Evolutionary conservation across 2,797 vertebrate species (phyloP).

Genomic region (Acanthurus leucopareius): DNA sequence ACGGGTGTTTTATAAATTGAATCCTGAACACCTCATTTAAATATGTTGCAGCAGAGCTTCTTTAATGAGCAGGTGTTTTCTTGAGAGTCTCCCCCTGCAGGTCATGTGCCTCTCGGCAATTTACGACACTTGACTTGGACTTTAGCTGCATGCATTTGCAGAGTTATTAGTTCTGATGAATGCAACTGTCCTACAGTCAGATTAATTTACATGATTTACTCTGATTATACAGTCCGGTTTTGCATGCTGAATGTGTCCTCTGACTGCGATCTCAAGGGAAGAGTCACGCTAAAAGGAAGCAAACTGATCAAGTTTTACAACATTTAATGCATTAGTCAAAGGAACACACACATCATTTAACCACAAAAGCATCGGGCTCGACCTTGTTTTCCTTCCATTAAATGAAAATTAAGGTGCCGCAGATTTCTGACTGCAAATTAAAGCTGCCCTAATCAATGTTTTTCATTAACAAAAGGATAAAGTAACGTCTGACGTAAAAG

Average conservation of each 20-base stretch:
- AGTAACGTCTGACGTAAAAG: too few species aligned
- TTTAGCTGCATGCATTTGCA: background rate
- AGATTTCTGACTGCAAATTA: too few species aligned
- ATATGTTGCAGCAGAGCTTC: background rate
- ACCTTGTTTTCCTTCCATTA: too few species aligned
- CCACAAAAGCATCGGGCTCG: too few species aligned
- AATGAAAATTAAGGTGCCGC: too few species aligned
- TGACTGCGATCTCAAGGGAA: background rate
- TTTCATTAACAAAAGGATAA: too few species aligned
- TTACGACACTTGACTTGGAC: background rate
- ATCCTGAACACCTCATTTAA: background rate
- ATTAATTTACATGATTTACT: background rate
- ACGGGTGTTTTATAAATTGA: background rate
- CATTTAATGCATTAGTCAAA: too few species aligned
- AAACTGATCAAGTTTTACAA: background rate
- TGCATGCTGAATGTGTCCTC: background rate
- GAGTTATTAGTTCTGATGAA: background rate
- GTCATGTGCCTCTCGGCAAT: background rate
- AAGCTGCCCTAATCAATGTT: too few species aligned
- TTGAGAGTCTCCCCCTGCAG: background rate
- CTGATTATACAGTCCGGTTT: background rate
- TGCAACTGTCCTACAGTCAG: background rate
- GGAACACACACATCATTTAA: too few species aligned
- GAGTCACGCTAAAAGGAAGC: background rate
- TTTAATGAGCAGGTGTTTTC: background rate